These are phyloP conservation scores for Pluvialis apricaria DNA, from an alignment of 2,113 vertebrate species.

Conservation along the genomic window DNA sequence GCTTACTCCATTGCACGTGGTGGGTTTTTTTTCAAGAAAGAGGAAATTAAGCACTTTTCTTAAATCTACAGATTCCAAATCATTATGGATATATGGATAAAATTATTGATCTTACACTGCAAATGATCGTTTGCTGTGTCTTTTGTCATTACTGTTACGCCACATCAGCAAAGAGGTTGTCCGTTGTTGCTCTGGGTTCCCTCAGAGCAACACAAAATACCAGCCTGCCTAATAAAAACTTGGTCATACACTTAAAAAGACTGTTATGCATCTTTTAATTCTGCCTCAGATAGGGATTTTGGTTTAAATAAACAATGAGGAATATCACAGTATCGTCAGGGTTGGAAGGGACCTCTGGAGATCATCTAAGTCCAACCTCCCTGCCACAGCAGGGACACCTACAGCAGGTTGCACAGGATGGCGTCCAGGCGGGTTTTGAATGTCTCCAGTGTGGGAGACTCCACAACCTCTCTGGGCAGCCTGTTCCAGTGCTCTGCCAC, in stretches of 20 bases:
- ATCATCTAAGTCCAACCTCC: too few species aligned
- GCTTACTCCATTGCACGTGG: neutral
- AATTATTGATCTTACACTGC: neutral
- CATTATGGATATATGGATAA: too few species aligned
- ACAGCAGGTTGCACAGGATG: too few species aligned
- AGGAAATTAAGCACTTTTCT: neutral
- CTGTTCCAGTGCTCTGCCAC: too few species aligned
- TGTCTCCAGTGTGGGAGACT: too few species aligned
- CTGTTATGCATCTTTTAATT: neutral
- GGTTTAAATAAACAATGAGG: neutral
- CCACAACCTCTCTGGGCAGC: too few species aligned
- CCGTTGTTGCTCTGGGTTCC: accelerated
- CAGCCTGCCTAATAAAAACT: neutral
- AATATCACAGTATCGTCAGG: too few species aligned
- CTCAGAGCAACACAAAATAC: neutral
- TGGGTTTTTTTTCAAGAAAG: neutral
- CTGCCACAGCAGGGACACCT: too few species aligned
- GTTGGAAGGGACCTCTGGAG: too few species aligned
- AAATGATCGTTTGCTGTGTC: neutral
- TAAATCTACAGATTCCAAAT: neutral
- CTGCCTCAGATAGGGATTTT: neutral
- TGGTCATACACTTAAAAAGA: neutral
- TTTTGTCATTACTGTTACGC: neutral
- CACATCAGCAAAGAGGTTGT: neutral
- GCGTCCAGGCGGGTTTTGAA: too few species aligned